These are phyloP conservation scores for Mactra quadrangularis DNA, from an alignment of 1,140 invertebrate species.

Conservation along the genomic window DNA sequence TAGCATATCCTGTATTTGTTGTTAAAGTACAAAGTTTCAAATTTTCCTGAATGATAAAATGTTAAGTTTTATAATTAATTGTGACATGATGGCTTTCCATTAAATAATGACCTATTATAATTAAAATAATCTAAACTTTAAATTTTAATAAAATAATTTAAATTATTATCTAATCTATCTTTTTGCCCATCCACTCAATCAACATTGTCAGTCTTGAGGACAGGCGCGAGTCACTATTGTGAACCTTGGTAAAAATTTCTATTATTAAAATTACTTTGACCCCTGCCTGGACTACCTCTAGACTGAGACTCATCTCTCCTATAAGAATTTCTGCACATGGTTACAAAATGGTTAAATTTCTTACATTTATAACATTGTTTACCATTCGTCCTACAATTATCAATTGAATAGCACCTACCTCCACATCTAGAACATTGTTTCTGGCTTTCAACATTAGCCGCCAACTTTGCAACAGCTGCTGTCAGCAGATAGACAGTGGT, in stretches of 20 bases:
- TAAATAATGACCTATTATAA: slow-evolving; percentile 9
- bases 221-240: slow-evolving; percentile 3
- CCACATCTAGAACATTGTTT: too few relatives aligned
- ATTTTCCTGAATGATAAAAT: not conserved
- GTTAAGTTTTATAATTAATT: not conserved
- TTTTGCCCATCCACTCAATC: not conserved
- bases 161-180: not conserved
- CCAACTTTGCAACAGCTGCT: too few relatives aligned
- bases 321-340: not conserved
- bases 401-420: too few relatives aligned
- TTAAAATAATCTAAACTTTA: not conserved
- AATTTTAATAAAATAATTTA: not conserved
- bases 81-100: not conserved
- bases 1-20: slow-evolving; percentile 10
- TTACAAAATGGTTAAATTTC: too few relatives aligned
- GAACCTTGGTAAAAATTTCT: not conserved
- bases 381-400: too few relatives aligned
- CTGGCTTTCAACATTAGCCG: too few relatives aligned
- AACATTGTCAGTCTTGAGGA: not conserved
- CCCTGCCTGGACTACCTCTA: too few relatives aligned
- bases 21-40: slow-evolving; percentile 5
- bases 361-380: too few relatives aligned
- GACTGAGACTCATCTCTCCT: not conserved
- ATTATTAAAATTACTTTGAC: not conserved
- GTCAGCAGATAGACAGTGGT: too few relatives aligned